These are phyloP conservation scores for Chaunax sp. DNA, from an alignment of 2,797 vertebrate species.

Conservation along the genomic window DNA sequence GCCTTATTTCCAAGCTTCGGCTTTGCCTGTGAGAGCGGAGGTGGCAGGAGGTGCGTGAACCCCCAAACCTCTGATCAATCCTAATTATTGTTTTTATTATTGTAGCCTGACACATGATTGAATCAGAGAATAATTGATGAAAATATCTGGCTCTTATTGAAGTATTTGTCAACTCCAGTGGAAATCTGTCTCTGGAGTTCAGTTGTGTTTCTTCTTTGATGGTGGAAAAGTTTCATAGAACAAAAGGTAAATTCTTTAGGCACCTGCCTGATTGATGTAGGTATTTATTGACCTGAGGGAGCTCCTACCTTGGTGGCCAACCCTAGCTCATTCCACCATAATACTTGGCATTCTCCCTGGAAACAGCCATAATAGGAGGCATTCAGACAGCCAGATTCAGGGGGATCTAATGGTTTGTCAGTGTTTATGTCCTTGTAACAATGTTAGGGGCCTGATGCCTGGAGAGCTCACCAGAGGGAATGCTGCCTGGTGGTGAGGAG, in stretches of 20 bases:
- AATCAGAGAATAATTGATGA: slow-evolving; percentile 44
- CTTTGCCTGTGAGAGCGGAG: slow-evolving; percentile 81
- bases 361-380: slow-evolving; percentile 84
- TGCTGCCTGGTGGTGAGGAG: slow-evolving; percentile 55
- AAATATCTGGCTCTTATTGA: slow-evolving; percentile 45
- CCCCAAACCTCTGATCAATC: slow-evolving; percentile 62
- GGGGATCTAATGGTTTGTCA: slow-evolving; percentile 88
- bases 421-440: slow-evolving; percentile 89
- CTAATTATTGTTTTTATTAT: slow-evolving; percentile 42
- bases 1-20: slow-evolving; percentile 78
- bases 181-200: slow-evolving; percentile 22
- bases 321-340: slow-evolving; percentile 70
- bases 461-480: slow-evolving; percentile 65
- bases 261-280: slow-evolving; percentile 67
- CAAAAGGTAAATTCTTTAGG: slow-evolving; percentile 49
- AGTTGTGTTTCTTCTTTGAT: slow-evolving; percentile 12
- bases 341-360: slow-evolving; percentile 81
- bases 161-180: slow-evolving; percentile 44
- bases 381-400: slow-evolving; percentile 86
- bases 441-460: slow-evolving; percentile 82
- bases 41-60: slow-evolving; percentile 58
- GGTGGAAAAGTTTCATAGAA: slow-evolving; percentile 24
- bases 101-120: slow-evolving; percentile 42
- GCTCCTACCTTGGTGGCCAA: slow-evolving; percentile 80
- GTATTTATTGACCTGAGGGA: slow-evolving; percentile 59